Percentiles rank a stretch among this genome's conserved stretches.
Conservation (phyloP, 2,797 vertebrate genomes). For the Coracias cyanogaster region DNA sequence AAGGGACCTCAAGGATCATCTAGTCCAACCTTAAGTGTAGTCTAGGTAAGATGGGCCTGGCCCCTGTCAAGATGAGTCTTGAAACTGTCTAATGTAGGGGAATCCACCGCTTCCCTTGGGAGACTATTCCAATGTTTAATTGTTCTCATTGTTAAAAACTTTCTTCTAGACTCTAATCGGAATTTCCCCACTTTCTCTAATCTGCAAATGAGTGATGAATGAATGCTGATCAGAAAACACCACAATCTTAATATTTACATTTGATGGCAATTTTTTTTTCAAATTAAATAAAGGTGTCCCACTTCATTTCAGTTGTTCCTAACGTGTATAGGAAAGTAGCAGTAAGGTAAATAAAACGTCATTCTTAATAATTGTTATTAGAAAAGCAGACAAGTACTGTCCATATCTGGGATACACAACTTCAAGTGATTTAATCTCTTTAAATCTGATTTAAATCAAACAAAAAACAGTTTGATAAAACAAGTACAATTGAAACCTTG, state of each 20-base stretch:
- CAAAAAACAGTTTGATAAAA: neutral
- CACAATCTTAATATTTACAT: neutral
- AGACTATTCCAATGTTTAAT: too few relatives aligned
- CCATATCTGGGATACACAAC: neutral
- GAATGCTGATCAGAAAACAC: neutral
- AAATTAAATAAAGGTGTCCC: neutral
- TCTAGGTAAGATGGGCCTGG: too few relatives aligned
- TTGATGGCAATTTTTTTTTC: neutral
- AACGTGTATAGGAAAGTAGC: neutral
- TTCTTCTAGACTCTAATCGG: too few relatives aligned
- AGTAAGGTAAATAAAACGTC: neutral
- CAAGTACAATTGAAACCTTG: neutral
- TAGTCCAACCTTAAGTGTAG: too few relatives aligned
- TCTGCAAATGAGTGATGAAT: neutral
- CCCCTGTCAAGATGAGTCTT: too few relatives aligned
- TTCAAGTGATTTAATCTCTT: neutral
- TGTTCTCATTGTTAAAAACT: too few relatives aligned
- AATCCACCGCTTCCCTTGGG: too few relatives aligned
- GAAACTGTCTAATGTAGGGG: too few relatives aligned
- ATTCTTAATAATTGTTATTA: neutral
- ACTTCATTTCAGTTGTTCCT: neutral
- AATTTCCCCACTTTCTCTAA: neutral
- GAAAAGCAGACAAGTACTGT: neutral
- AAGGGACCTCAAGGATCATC: too few relatives aligned
- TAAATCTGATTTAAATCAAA: neutral